These are phyloP conservation scores for Aleiodes leptofemur DNA, from an alignment of 2,888 invertebrate genomes.

Conservation along the genomic window DNA sequence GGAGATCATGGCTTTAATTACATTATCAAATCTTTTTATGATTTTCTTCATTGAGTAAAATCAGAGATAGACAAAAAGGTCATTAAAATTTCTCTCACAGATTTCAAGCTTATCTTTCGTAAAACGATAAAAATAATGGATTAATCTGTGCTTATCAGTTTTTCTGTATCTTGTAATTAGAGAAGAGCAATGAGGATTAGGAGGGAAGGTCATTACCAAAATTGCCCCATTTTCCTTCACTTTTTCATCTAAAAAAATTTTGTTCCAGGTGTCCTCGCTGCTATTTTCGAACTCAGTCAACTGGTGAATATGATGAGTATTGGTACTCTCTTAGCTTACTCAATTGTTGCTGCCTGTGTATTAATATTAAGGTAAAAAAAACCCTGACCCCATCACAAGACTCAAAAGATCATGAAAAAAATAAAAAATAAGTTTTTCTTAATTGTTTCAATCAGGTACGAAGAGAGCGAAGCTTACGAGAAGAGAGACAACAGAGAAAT, in stretches of 20 bases:
- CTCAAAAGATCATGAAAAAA: neutral
- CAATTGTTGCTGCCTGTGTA: constrained; percentile 92
- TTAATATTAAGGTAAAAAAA: constrained; percentile 83
- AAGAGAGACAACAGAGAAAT: constrained; percentile 69
- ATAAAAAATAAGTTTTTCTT: neutral
- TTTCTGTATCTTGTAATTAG: no score
- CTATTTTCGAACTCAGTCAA: constrained; percentile 88
- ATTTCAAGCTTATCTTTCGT: no score
- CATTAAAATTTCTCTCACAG: no score
- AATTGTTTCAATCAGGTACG: constrained; percentile 68
- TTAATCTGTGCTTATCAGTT: no score
- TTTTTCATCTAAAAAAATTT: neutral
- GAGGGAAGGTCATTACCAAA: no score
- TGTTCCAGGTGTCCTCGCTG: constrained; percentile 83
- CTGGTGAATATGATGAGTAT: constrained; percentile 95
- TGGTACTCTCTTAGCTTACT: constrained; percentile 90
- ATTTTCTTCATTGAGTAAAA: no score
- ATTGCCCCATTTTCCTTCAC: neutral
- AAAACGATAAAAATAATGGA: no score
- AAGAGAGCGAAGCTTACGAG: constrained; percentile 71
- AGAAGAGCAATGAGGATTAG: no score
- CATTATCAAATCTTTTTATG: no score
- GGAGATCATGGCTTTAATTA: no score
- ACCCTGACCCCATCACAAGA: no score
- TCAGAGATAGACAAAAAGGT: no score